Base-by-base conservation (phyloP, 2,797 vertebrate species). In the Anolis apletophallus region DNA sequence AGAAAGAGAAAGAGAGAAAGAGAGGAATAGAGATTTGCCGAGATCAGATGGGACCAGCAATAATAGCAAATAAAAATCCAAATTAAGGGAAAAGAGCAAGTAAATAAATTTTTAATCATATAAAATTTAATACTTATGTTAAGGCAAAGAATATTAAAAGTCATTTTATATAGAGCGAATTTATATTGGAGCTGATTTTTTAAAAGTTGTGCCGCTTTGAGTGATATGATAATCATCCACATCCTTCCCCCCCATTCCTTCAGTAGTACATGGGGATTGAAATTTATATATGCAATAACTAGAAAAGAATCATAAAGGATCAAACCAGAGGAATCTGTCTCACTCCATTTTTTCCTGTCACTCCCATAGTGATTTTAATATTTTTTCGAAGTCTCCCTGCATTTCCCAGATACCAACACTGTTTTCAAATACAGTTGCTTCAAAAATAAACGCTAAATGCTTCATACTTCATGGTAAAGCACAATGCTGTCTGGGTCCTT, bases 291-390 rank as follows among this genome's bases (percentile, higher is more conserved):
- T 94, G 96, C 94, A 94, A 95, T 96, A 96, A 96, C 95, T 93
- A 94, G 96, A 93, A 93, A 94, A 94, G 94, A 96, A 97, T 97
- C 96, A 96, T 95, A 96, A 97, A 97, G 95, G 95, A 97, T 96
- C 94, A 97, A 88, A 91, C 94, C 93, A 94, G 93, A 96, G 93
- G 80, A 96, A 97, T 97, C 93, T 95, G 95, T 97, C 95, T 95
- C 94, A 95, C 95, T 96, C 95, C 94, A 96, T 97, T 96, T 96
- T 96, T 95, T 94, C 92, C 95, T 97, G 97, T 97, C 97, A 97
- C 95, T 98, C 95, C 96, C 92, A 95, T 85, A 95, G 96, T 88
- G 95, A 97, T 97, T 97, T 97, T 97, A 97, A 97, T 97, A 97
- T 96, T 96, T 96, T 96, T 94, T 93, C 90, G 85, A 87, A 94